phyloP scores from a whole-genome alignment of 2,888 invertebrate species.

The Dicyrtoma fusca region DNA sequence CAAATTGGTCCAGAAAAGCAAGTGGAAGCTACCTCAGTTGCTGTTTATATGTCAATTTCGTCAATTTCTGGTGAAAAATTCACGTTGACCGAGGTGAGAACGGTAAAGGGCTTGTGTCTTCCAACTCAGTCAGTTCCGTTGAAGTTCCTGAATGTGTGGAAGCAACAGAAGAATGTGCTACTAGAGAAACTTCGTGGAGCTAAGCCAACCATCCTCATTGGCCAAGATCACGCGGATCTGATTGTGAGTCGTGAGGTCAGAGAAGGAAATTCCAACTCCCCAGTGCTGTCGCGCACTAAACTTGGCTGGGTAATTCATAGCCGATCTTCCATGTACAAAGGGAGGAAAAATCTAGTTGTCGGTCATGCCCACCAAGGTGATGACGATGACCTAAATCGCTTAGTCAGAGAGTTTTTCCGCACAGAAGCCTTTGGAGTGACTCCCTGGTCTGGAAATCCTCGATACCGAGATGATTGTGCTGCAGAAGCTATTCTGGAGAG shows the following conservation, averaged over 20 bases:
- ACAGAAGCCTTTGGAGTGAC: slow-evolving; percentile 10
- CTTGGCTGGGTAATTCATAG: slow-evolving; percentile 28
- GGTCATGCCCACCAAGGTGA: background rate
- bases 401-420: background rate
- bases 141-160: background rate
- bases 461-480: background rate
- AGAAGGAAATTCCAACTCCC: slow-evolving; percentile 5
- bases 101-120: slow-evolving; percentile 16
- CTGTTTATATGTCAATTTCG: no score
- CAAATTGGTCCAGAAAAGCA: background rate
- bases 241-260: background rate
- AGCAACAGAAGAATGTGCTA: background rate
- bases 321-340: no score
- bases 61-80: no score
- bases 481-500: slow-evolving; percentile 4
- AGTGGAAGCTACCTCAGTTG: background rate
- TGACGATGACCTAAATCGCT: background rate
- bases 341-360: no score
- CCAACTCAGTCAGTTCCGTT: slow-evolving; percentile 20
- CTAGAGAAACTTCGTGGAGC: background rate
- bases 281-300: background rate
- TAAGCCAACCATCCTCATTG: slow-evolving; percentile 32
- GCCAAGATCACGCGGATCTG: slow-evolving; percentile 20
- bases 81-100: slow-evolving; percentile 2
- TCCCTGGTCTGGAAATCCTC: no score